Evolutionary conservation across 2,888 invertebrate genomes (phyloP).

Genomic region (Panorpa germanica): DNA sequence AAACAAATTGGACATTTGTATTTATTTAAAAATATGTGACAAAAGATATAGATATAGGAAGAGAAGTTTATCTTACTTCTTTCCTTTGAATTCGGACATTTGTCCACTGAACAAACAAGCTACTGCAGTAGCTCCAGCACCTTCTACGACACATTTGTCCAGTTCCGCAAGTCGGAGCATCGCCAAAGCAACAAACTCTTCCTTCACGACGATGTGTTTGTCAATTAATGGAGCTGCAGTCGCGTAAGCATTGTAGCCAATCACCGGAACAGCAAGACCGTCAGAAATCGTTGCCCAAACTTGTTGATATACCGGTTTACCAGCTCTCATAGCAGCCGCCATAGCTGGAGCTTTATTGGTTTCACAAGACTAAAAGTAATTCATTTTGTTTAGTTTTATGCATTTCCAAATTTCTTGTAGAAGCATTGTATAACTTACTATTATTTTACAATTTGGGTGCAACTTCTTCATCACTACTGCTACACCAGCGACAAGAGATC

Average conservation of each 20-base stretch:
- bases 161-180: slow-evolving; percentile 40
- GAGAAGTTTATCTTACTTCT: slow-evolving; percentile 32
- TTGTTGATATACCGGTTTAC: slow-evolving; percentile 30
- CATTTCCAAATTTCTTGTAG: too few species aligned
- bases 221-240: slow-evolving; percentile 40
- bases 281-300: slow-evolving; percentile 43
- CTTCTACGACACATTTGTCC: slow-evolving; percentile 54
- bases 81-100: slow-evolving; percentile 43
- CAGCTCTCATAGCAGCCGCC: slow-evolving; percentile 35
- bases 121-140: slow-evolving; percentile 48
- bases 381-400: too few species aligned
- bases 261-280: slow-evolving; percentile 47
- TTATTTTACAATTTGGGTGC: too few species aligned
- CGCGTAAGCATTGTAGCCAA: slow-evolving; percentile 46
- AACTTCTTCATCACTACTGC: too few species aligned
- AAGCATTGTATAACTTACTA: too few species aligned
- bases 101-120: slow-evolving; percentile 45
- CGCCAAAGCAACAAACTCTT: slow-evolving; percentile 42
- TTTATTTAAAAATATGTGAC: too few species aligned
- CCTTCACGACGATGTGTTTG: slow-evolving; percentile 38
- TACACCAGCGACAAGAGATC: too few species aligned
- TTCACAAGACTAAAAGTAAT: too few species aligned
- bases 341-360: too few species aligned
- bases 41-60: too few species aligned
- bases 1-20: too few species aligned